Evolutionary conservation across 2,113 vertebrate genomes (phyloP).

Genomic region (Nothobranchius kuhntae): DNA sequence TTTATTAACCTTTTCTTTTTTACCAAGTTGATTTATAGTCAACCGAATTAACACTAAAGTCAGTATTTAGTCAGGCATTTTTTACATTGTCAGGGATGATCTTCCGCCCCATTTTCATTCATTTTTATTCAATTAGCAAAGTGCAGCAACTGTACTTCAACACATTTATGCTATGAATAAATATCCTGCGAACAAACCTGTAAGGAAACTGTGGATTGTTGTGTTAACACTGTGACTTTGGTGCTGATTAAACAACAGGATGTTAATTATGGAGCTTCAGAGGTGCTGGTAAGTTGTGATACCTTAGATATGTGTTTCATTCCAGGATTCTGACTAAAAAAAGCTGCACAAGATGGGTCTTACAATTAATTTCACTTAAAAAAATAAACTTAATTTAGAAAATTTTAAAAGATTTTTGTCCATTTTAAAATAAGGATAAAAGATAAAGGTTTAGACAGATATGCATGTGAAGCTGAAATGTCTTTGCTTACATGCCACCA

Average conservation of each 20-base stretch:
- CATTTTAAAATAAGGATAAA: too few species aligned
- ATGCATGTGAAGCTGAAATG: too few species aligned
- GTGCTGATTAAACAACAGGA: constrained; percentile 11
- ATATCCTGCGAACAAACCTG: background rate
- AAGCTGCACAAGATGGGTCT: background rate
- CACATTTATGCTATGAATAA: background rate
- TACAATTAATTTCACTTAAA: background rate
- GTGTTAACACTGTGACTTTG: constrained; percentile 4
- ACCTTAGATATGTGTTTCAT: constrained; percentile 3
- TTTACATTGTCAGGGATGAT: background rate
- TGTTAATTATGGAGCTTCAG: constrained; percentile 6
- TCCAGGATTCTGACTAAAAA: background rate
- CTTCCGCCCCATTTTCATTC: background rate
- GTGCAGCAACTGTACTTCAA: background rate
- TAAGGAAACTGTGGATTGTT: background rate
- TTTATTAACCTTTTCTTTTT: too few species aligned
- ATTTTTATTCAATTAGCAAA: background rate
- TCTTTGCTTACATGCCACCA: too few species aligned
- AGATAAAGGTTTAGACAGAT: too few species aligned
- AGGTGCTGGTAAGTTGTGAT: constrained; percentile 1
- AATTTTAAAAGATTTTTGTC: too few species aligned
- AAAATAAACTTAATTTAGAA: background rate
- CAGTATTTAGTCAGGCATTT: background rate
- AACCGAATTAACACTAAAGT: too few species aligned
- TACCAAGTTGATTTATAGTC: too few species aligned